Evolutionary conservation across 2,113 vertebrate genomes (phyloP), one percentile per base, ranked within the genome.

Genomic region (Kryptolebias marmoratus): DNA sequence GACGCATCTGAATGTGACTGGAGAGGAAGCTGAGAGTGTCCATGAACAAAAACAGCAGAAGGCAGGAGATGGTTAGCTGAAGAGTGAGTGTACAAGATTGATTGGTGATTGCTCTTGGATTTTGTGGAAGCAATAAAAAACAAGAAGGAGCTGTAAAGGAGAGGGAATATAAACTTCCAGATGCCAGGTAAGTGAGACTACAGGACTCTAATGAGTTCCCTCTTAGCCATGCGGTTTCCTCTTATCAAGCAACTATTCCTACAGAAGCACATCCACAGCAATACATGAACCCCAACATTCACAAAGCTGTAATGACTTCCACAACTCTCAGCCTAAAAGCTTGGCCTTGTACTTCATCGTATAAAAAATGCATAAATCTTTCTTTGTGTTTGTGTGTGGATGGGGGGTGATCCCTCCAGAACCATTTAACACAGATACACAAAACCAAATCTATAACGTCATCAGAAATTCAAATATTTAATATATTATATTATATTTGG

Each of bases 151-250:
- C 72, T 85, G 87, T 87, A 90, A 90, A 87, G 77, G 71, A 81
- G 71, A 80, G 68, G 78, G 81, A 88, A 87, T 83, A 90, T 91
- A 87, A 90, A 91, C 85, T 89, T 85, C 82, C 76, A 85, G 81
- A 87, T 85, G 86, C 77, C 77, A 82, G 86, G 86, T 87, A 89
- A 83, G 85, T 64, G 68, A 79, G 86, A 82, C 69, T 83, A 91
- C 84, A 85, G 83, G 77, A 88, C 79, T 74, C 87, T 92, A 92
- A 93, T 90, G 89, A 88, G 86, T 84, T 90, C 77, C 79, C 84
- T 90, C 84, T 87, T 88, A 83, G 87, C 81, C 15, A 28, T 63
- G 79, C 30, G 22, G 78, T 84, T 76, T 79, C 75, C 66, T 81
- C 81, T 88, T 87, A 88, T 90, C 85, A 90, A 89, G 89, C 82